Percentiles rank a stretch among this genome's conserved stretches.
These are phyloP conservation scores for Actinernus sp. DNA, from an alignment of 92 coral and sea anemone genomes.

Conservation along the genomic window DNA sequence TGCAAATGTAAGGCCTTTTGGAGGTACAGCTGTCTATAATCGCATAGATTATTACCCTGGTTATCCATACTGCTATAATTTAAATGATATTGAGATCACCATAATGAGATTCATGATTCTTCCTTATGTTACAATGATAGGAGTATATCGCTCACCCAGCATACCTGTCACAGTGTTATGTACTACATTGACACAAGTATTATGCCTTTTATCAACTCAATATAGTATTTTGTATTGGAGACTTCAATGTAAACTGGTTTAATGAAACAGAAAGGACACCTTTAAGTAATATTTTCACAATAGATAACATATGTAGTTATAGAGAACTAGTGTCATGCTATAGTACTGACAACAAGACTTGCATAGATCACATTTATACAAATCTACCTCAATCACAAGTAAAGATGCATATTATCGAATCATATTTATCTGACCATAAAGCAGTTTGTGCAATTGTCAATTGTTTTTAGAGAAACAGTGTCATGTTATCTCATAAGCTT, in stretches of 20 bases:
- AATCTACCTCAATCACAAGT: not conserved
- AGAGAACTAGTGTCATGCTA: not conserved
- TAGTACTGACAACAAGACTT: slow-evolving; percentile 9
- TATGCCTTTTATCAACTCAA: slow-evolving; percentile 5
- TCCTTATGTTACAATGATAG: slow-evolving; percentile 70
- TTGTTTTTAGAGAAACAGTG: too few species aligned
- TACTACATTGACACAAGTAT: slow-evolving; percentile 8
- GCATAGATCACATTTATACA: too few species aligned
- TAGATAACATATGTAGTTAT: not conserved
- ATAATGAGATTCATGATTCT: slow-evolving; percentile 58
- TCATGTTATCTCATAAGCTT: too few species aligned
- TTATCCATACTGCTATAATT: slow-evolving; percentile 46
- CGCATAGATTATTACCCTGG: slow-evolving; percentile 55
- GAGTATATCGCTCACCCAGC: slow-evolving; percentile 72
- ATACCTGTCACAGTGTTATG: slow-evolving; percentile 41
- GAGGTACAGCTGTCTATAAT: slow-evolving; percentile 58
- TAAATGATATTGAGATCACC: slow-evolving; percentile 68
- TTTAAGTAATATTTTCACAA: not conserved
- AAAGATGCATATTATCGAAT: not conserved
- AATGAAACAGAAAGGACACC: slow-evolving; percentile 37
- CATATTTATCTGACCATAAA: not conserved
- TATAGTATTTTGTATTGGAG: slow-evolving; percentile 25
- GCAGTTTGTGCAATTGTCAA: not conserved
- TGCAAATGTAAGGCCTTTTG: slow-evolving; percentile 38
- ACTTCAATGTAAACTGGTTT: slow-evolving; percentile 60